A percentile compares a stretch with the other conserved stretches of the same genome.
Conservation (phyloP, 2,113 vertebrate genomes). For the Ochotona curzoniae region DNA sequence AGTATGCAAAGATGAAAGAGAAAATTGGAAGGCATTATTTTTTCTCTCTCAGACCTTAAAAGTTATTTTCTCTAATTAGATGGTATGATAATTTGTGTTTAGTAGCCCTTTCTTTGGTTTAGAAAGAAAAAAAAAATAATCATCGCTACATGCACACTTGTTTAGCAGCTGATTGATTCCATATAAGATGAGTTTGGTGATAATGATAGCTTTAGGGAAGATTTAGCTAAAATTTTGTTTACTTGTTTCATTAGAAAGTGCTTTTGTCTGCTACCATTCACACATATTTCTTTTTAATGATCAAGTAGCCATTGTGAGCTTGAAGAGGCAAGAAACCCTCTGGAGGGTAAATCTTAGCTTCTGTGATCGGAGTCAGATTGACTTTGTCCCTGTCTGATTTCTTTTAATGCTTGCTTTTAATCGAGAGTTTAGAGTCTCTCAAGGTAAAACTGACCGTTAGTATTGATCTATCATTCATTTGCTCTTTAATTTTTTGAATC, state of each 20-base stretch:
- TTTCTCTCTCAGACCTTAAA: slow-evolving; percentile 57
- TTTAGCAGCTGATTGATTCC: slow-evolving; percentile 34
- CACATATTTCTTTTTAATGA: neutral
- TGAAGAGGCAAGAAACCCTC: neutral
- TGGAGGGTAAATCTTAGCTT: slow-evolving; percentile 8
- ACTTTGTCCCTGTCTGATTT: neutral
- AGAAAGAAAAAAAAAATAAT: slow-evolving; percentile 14
- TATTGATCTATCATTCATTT: slow-evolving; percentile 25
- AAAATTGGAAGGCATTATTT: slow-evolving; percentile 55
- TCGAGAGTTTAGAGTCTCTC: neutral
- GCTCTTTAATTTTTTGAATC: slow-evolving; percentile 19
- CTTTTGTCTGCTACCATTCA: slow-evolving; percentile 20
- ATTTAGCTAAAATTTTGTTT: slow-evolving; percentile 31
- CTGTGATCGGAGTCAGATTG: neutral
- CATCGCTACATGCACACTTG: neutral
- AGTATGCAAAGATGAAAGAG: slow-evolving; percentile 74
- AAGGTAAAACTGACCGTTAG: slow-evolving; percentile 26
- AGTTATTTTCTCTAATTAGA: slow-evolving; percentile 73
- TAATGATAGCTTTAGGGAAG: neutral
- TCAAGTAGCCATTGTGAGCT: neutral
- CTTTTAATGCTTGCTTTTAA: slow-evolving; percentile 57
- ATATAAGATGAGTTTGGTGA: slow-evolving; percentile 10
- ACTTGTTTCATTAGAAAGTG: slow-evolving; percentile 49
- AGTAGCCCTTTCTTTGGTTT: slow-evolving; percentile 22
- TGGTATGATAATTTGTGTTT: slow-evolving; percentile 37